Evolutionary conservation across 2,888 invertebrate genomes (phyloP), one percentile per base, ranked within the genome.

Genomic region (Caenorhabditis sp.): DNA sequence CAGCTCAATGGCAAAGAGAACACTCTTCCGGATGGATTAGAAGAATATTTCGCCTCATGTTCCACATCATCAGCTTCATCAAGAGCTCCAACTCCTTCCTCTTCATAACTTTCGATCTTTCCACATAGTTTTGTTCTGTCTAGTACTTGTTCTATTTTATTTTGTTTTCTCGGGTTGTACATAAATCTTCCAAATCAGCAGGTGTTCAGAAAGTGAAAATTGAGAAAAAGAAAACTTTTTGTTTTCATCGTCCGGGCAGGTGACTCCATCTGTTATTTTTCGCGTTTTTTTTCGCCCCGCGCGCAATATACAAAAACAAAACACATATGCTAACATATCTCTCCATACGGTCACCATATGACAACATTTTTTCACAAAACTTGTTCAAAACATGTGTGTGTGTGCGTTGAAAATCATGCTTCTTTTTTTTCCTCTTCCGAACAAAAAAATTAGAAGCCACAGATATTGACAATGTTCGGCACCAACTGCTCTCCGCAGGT

Each of bases 1-100:
- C 75, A 70, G 26, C 57, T 75, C 4, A 63, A 66, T 19, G 69
- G 75, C 21, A 72, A 71, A 55, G 78, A 78, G 24, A 78, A 78
- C 62, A 57, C 54, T 23, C 61, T 78, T 26, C 78, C 78, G 8
- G 59, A 63, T 12, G 78, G 78, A 0, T 78, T 72, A 53, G 68
- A 67, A 27, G 62, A 72, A 24, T 67, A 51, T 55, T 72, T 72
- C 63, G 14, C 64, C 21, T 17, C 49, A 14, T 59, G 59, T 17
- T 71, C 63, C 24, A 26, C 72, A 6, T 58, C 64, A 49, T 58
- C 72, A 31, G 1, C 19, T 6, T 65, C 67, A 3, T 66, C 71
- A 17, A 12, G 66, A n/a, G 64, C 66, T 17, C 24, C 58, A 55
- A 57, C 62, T 23, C 31, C 65, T 12, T 59, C 63, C 1, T 43